phyloP scores from a whole-genome alignment of 2,888 invertebrate genomes.

The Ormyrus thymus region DNA sequence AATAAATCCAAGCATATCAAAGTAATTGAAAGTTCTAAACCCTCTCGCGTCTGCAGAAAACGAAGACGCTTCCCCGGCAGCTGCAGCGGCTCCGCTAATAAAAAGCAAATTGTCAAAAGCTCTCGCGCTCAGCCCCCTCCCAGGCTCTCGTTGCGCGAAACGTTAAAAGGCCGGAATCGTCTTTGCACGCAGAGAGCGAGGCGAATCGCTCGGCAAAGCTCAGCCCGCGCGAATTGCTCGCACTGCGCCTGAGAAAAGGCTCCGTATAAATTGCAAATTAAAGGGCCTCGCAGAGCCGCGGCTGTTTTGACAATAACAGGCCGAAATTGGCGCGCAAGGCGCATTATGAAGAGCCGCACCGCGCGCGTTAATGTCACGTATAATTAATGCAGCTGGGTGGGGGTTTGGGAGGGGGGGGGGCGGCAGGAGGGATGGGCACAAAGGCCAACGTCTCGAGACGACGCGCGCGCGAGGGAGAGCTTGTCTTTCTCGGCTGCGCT shows the following conservation, averaged over 20 bases:
- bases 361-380: slow-evolving; percentile 24
- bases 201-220: slow-evolving; percentile 44
- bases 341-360: background rate
- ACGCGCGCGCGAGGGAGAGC: too few relatives aligned
- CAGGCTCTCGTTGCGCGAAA: too few relatives aligned
- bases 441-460: too few relatives aligned
- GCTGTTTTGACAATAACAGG: slow-evolving; percentile 46
- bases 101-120: too few relatives aligned
- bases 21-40: too few relatives aligned
- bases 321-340: slow-evolving; percentile 11
- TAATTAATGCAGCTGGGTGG: slow-evolving; percentile 25
- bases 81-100: too few relatives aligned
- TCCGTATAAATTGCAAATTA: slow-evolving; percentile 46
- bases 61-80: too few relatives aligned
- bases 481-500: background rate
- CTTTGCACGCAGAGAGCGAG: slow-evolving; percentile 3
- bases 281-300: slow-evolving; percentile 4
- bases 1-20: too few relatives aligned
- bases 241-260: slow-evolving; percentile 1
- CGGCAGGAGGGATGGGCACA: background rate
- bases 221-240: slow-evolving; percentile 39
- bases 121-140: too few relatives aligned
- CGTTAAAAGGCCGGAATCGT: too few relatives aligned
- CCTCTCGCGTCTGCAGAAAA: too few relatives aligned
- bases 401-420: background rate